Evolutionary conservation across 2,797 vertebrate genomes (phyloP).

Genomic region (Lepus oiostolus): DNA sequence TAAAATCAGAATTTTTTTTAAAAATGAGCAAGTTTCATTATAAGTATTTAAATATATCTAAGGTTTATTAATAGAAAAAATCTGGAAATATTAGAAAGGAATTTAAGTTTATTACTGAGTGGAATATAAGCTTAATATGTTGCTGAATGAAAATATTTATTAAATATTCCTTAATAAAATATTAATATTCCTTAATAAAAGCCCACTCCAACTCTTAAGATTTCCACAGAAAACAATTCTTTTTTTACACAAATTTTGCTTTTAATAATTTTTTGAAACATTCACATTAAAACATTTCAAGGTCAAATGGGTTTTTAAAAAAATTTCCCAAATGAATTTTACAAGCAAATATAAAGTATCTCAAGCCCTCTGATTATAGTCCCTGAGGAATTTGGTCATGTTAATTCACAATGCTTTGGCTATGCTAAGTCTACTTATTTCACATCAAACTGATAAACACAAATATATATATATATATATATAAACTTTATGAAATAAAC

Average conservation of each 20-base stretch:
- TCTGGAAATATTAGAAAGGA: slow-evolving; percentile 12
- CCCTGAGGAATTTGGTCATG: neutral
- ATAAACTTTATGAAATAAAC: slow-evolving; percentile 10
- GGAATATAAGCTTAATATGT: too few species aligned
- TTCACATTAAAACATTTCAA: slow-evolving; percentile 44
- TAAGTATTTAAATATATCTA: neutral
- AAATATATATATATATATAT: neutral
- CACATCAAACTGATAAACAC: slow-evolving; percentile 21
- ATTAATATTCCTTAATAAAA: neutral
- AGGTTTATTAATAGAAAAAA: neutral
- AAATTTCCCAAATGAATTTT: neutral
- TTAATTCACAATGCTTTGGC: neutral
- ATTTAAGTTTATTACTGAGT: slow-evolving; percentile 21
- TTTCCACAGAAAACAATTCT: slow-evolving; percentile 42
- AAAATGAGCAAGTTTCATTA: neutral
- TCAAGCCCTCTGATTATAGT: neutral
- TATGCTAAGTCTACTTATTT: neutral
- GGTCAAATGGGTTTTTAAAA: neutral
- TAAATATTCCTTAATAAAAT: slow-evolving; percentile 19
- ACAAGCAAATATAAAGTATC: neutral
- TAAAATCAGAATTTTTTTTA: slow-evolving; percentile 6
- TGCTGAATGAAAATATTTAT: neutral
- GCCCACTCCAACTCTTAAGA: slow-evolving; percentile 28
- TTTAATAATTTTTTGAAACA: neutral
- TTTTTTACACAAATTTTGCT: slow-evolving; percentile 51